A percentile compares a stretch with the other conserved stretches of the same genome.
Evolutionary conservation across 2,113 vertebrate genomes (phyloP).

Genomic region (Elephantulus edwardii): DNA sequence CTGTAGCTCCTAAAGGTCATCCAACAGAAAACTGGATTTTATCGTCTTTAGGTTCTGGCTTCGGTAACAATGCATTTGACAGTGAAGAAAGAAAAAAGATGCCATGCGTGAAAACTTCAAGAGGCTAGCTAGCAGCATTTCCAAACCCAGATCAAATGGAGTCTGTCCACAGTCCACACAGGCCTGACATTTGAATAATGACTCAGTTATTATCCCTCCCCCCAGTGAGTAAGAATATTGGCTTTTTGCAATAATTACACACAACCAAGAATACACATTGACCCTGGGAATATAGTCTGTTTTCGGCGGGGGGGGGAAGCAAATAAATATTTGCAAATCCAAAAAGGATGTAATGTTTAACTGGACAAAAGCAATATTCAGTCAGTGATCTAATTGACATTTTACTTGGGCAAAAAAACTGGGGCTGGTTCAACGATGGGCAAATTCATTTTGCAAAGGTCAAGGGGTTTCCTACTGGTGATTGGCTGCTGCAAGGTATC

Average conservation of each 20-base stretch:
- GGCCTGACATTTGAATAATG: background rate
- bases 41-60: background rate
- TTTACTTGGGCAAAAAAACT: slow-evolving; percentile 76
- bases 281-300: slow-evolving; percentile 34
- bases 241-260: background rate
- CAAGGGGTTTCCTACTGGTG: slow-evolving; percentile 74
- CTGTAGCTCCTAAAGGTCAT: background rate
- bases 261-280: slow-evolving; percentile 9
- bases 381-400: slow-evolving; percentile 80
- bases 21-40: background rate
- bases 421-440: slow-evolving; percentile 45
- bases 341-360: too few relatives aligned
- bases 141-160: background rate
- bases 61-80: background rate
- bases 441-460: slow-evolving; percentile 83
- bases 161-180: background rate
- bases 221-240: background rate
- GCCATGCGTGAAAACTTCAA: background rate
- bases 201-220: background rate
- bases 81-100: background rate
- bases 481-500: slow-evolving; percentile 80
- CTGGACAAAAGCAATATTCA: slow-evolving; percentile 73
- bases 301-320: background rate
- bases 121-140: background rate
- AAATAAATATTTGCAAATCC: slow-evolving; percentile 66